Conservation (phyloP, 1,140 invertebrate genomes). For the Drosophila nigrodunni region DNA sequence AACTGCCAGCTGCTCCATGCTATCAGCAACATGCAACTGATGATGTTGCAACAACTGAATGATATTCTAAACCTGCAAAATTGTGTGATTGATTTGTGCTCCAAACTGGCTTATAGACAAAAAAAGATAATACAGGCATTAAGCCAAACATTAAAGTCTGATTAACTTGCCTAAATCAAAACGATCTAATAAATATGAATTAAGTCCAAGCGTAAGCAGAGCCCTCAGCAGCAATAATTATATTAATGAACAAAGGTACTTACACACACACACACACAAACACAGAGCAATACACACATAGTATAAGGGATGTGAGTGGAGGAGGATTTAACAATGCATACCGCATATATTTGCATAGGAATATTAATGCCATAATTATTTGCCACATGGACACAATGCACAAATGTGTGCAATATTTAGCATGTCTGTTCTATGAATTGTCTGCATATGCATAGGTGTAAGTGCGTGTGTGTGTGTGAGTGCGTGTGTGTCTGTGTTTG, state of each 20-base stretch:
- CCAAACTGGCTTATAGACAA: neutral
- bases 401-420: slow-evolving; percentile 71
- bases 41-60: neutral
- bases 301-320: neutral
- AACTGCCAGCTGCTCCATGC: neutral
- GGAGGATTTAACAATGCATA: slow-evolving; percentile 56
- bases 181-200: slow-evolving; percentile 16
- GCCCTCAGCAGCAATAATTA: slow-evolving; percentile 58
- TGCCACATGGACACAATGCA: slow-evolving; percentile 72
- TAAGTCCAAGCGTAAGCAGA: slow-evolving; percentile 1
- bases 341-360: slow-evolving; percentile 75
- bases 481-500: slow-evolving; percentile 1
- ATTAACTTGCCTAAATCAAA: slow-evolving; percentile 6
- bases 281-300: slow-evolving; percentile 2
- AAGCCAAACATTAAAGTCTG: neutral
- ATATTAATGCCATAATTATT: slow-evolving; percentile 82
- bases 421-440: slow-evolving; percentile 49
- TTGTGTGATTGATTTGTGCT: neutral
- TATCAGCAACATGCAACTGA: neutral
- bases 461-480: neutral
- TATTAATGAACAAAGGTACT: slow-evolving; percentile 70
- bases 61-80: neutral
- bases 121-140: neutral
- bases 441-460: neutral
- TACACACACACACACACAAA: slow-evolving; percentile 17